Base-by-base conservation (phyloP, 1,140 invertebrate genomes). In the Atopsyche davidsoni region DNA sequence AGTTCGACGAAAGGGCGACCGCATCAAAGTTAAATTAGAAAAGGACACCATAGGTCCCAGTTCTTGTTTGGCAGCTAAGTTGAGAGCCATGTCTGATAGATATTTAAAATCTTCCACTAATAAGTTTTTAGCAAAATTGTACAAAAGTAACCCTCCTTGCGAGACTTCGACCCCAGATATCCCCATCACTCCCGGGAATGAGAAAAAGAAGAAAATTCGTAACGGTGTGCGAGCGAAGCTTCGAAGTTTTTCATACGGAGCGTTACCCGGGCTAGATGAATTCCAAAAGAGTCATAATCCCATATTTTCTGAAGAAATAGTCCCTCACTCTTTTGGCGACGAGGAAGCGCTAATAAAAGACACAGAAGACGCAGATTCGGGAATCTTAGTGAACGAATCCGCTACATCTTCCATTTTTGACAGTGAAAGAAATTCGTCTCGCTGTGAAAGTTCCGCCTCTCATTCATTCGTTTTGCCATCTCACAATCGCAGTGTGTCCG, bases 221-320 rank as follows among this genome's bases (percentile, higher is more conserved):
- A 73, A 72, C 42, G 69, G 71, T 14, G 75, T 77, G 1, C 76
- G 76, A 56, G 76, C 77, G 16, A 81, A 84, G 64, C 61, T 84
- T 31, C 69, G 85, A 10, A 86, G 84, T 60, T 86, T 87, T 60
- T 87, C 85, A 0, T 87, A 86, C 53, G 85, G 84, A 1, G 79
- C 83, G 2, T 60, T 87, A 31, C 84, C 84, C 0, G 82, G 82
- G 1, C 65, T 87, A 40, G 82, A 85, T 46, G 83, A 86, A 60
- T 78, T 86, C 40, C 76, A 81, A 53, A 80, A 78, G 55, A 76
- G 76, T 48, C 79, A 78, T 47, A 74, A 72, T 62, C 73, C 77
- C n/a, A 65, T 80, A 9, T 79, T 74, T 57, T 72, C 76, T 49
- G 78, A 80, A 42, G 71, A 74, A 13, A 67, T 70, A 14, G 67